A percentile compares a stretch with the other conserved stretches of the same genome.
phyloP scores from a whole-genome alignment of 2,888 invertebrate genomes.

The Boloria euphrosyne region DNA sequence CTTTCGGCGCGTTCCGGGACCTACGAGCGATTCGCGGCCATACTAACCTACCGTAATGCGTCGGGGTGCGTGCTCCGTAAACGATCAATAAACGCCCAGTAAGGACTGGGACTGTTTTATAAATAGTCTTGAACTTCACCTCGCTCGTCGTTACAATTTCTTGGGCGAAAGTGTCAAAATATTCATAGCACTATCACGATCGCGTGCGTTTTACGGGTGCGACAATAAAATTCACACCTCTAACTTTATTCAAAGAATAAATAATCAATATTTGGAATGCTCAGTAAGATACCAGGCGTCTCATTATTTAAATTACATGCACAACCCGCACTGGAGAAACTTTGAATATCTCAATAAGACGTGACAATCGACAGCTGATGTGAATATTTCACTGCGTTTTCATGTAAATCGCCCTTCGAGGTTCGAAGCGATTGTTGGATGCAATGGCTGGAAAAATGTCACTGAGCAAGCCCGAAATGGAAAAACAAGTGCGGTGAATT shows the following conservation, averaged over 20 bases:
- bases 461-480: constrained; percentile 55
- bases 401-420: constrained; percentile 69
- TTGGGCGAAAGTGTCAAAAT: constrained; percentile 69
- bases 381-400: constrained; percentile 76
- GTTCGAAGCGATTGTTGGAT: constrained; percentile 54
- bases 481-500: constrained; percentile 64
- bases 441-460: constrained; percentile 61
- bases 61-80: constrained; percentile 70
- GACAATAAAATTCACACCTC: constrained; percentile 40
- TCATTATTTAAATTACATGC: constrained; percentile 75
- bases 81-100: constrained; percentile 73
- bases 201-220: constrained; percentile 39
- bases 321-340: constrained; percentile 67
- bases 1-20: constrained; percentile 76
- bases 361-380: constrained; percentile 75
- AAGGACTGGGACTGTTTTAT: constrained; percentile 72
- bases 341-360: constrained; percentile 76
- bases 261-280: constrained; percentile 51
- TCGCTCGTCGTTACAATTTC: constrained; percentile 59
- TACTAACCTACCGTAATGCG: constrained; percentile 82
- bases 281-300: constrained; percentile 59
- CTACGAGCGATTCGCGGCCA: constrained; percentile 67
- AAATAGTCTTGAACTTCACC: constrained; percentile 82
- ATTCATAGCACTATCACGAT: constrained; percentile 57
- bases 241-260: constrained; percentile 46